Percentiles rank a stretch among this genome's conserved stretches.
Conservation (phyloP, 2,888 invertebrate genomes). For the Electrophaes corylata region DNA sequence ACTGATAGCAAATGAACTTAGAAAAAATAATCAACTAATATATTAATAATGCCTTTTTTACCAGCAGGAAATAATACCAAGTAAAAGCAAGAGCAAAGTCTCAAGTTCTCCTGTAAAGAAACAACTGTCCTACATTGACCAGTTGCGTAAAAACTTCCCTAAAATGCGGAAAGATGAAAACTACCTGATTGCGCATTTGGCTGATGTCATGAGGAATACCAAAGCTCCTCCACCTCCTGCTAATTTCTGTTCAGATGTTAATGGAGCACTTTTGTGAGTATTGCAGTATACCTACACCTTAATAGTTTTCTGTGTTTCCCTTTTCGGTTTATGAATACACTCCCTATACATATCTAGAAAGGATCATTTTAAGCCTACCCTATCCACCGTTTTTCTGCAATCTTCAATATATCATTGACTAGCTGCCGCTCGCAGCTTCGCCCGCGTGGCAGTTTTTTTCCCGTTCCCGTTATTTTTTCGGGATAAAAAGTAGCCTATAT, state of each 20-base stretch:
- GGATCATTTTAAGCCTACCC: too few relatives aligned
- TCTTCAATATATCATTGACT: too few relatives aligned
- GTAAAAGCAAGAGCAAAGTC: slow-evolving; percentile 4
- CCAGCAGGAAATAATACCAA: neutral
- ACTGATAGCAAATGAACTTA: too few relatives aligned
- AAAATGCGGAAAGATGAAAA: slow-evolving; percentile 55
- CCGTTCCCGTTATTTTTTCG: too few relatives aligned
- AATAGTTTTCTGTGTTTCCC: neutral
- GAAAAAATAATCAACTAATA: too few relatives aligned
- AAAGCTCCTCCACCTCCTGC: slow-evolving; percentile 52
- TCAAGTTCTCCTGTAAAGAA: neutral
- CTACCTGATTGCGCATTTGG: slow-evolving; percentile 54
- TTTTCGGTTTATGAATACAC: too few relatives aligned
- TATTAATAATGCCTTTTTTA: neutral
- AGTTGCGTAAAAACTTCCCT: slow-evolving; percentile 55
- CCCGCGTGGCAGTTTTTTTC: too few relatives aligned
- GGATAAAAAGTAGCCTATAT: too few relatives aligned
- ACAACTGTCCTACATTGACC: slow-evolving; percentile 50
- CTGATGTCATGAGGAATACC: slow-evolving; percentile 59
- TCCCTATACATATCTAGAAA: too few relatives aligned
- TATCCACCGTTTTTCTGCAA: too few relatives aligned
- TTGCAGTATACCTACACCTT: neutral
- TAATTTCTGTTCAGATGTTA: slow-evolving; percentile 5
- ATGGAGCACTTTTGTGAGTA: slow-evolving; percentile 15
- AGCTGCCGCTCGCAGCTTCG: too few relatives aligned